Conservation (phyloP, 2,797 vertebrate genomes). For the Propithecus perrieri region DNA sequence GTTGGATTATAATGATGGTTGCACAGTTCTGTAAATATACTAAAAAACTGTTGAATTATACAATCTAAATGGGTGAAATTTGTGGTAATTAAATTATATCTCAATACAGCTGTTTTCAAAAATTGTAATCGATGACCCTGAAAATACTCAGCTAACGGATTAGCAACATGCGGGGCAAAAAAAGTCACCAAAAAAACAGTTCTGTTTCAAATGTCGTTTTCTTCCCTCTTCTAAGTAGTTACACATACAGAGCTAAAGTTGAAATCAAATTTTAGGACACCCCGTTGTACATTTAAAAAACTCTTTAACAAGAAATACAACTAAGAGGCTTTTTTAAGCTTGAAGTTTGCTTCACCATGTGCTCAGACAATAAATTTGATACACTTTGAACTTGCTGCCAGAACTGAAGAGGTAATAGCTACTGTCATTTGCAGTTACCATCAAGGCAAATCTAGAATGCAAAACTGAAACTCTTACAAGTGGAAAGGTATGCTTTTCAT, state of each 20-base stretch:
- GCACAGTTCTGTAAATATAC: not conserved
- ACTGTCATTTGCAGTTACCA: not conserved
- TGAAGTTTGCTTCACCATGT: not conserved
- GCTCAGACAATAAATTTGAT: not conserved
- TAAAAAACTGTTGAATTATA: not conserved
- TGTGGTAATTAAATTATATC: not conserved
- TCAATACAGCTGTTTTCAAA: not conserved
- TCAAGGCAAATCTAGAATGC: not conserved
- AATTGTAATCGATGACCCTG: not conserved
- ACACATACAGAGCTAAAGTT: not conserved
- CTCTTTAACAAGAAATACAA: not conserved
- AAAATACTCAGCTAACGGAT: not conserved
- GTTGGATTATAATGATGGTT: not conserved
- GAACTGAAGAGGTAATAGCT: not conserved
- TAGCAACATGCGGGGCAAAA: not conserved
- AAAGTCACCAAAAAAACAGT: not conserved
- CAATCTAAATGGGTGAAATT: not conserved
- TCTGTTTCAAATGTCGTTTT: not conserved
- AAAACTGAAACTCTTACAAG: slow-evolving; percentile 15
- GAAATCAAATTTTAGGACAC: slow-evolving; percentile 10
- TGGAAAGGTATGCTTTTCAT: not conserved
- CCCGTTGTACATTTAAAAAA: not conserved
- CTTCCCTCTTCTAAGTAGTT: not conserved
- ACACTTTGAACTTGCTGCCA: slow-evolving; percentile 43
- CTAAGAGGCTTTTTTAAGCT: not conserved